Conservation (phyloP, 2,113 vertebrate genomes). For the Kobus ellipsiprymnus region DNA sequence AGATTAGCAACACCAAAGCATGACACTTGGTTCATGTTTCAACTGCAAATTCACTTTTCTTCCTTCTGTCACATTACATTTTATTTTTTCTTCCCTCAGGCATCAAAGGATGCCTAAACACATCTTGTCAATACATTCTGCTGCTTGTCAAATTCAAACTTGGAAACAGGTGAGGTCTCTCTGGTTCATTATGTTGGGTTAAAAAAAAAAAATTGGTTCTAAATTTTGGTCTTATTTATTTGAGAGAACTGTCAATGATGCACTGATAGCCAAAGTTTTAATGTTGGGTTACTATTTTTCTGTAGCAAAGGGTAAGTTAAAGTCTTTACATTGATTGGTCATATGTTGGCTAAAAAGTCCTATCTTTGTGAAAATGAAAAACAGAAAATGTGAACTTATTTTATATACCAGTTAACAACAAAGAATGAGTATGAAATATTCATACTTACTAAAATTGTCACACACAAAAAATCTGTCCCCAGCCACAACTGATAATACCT, state of each 20-base stretch:
- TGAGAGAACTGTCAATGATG: neutral
- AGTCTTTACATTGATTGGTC: neutral
- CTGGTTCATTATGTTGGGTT: neutral
- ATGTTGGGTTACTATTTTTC: neutral
- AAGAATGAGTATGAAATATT: neutral
- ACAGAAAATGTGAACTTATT: neutral
- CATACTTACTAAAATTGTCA: neutral
- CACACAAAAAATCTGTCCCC: neutral
- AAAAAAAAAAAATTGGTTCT: neutral
- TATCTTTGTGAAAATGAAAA: neutral
- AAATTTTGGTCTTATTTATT: neutral
- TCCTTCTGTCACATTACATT: neutral
- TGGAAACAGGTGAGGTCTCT: neutral
- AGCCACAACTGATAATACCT: neutral
- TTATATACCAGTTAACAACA: neutral
- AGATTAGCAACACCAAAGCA: fast-evolving
- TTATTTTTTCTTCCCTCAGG: neutral
- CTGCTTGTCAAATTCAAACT: constrained; percentile 22
- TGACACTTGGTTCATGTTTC: fast-evolving
- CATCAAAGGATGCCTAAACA: neutral
- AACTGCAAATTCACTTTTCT: neutral
- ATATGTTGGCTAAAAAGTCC: neutral
- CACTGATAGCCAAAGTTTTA: neutral
- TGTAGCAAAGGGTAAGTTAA: neutral
- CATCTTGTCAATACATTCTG: neutral